Evolutionary conservation across 2,888 invertebrate genomes (phyloP), one percentile per base, ranked within the genome.

Genomic region (Drosophila mimetica): DNA sequence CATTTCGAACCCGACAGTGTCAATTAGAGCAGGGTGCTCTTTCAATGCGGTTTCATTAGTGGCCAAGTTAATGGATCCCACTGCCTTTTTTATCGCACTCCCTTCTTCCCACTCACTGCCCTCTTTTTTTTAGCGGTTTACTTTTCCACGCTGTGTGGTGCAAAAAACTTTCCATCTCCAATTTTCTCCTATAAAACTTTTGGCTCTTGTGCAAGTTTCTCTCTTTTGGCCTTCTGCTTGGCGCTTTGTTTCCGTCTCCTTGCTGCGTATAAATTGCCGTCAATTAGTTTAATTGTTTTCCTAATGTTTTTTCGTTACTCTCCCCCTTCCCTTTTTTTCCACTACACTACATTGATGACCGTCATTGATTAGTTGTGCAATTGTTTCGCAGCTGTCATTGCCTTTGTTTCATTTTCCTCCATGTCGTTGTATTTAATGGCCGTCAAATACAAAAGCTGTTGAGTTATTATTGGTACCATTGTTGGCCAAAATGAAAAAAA

Each of bases 281-380:
- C 85, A 81, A 81, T 81, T 86, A 81, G 81, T 84, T 86, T 81
- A 81, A 81, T 81, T 81, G 81, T 85, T 82, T 86, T 75, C 70
- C 67, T 64, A 71, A 67, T 61, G 63, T 66, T 59, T 54, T 64
- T 50, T 48, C 57, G 52, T 48, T 41, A 22, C 36, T 47, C 28
- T 22, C 13, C 16, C n/a, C 20, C 25, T n/a, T 25, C 25, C 25
- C 1, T 7, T 25, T 7, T 25, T 46, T 30, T 16, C 46, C 60
- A 18, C 34, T 71, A 28, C 72, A 61, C 53, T 46, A 44, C 63
- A 70, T 54, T 71, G 70, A 71, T 70, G 71, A n/a, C 50, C 50
- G 34, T 36, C 53, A 71, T 70, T 71, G 70, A 71, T 70, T 70
- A 71, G 72, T 70, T 70, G 54, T 54, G 72, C 72, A 70, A 70